These are phyloP conservation scores for Limanda limanda DNA, from an alignment of 2,113 vertebrate species.

Conservation along the genomic window DNA sequence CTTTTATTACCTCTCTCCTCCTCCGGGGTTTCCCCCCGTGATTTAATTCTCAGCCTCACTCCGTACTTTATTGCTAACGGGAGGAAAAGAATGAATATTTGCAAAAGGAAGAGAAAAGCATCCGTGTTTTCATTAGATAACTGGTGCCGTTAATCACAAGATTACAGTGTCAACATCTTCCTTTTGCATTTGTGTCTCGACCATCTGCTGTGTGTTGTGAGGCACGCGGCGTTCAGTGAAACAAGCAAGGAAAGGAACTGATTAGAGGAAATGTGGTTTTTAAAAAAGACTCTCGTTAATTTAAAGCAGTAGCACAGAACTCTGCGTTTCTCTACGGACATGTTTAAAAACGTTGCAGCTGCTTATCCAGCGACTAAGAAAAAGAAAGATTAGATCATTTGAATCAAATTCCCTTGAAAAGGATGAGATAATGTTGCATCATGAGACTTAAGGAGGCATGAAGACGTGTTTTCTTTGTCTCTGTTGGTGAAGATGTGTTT, in stretches of 20 bases:
- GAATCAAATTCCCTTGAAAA: slow-evolving; percentile 38
- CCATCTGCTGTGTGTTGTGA: slow-evolving; percentile 36
- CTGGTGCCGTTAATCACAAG: slow-evolving; percentile 36
- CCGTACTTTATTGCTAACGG: background rate
- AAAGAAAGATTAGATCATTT: slow-evolving; percentile 36
- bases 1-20: slow-evolving; percentile 11
- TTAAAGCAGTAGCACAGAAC: slow-evolving; percentile 21
- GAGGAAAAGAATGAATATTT: slow-evolving; percentile 9
- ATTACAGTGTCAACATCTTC: slow-evolving; percentile 51
- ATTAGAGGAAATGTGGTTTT: slow-evolving; percentile 48
- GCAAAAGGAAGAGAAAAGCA: slow-evolving; percentile 22
- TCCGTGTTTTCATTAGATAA: slow-evolving; percentile 41
- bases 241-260: slow-evolving; percentile 35
- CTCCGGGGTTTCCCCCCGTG: background rate
- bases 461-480: background rate
- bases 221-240: slow-evolving; percentile 2
- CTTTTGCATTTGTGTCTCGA: slow-evolving; percentile 34
- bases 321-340: slow-evolving; percentile 2
- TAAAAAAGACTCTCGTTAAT: slow-evolving; percentile 20
- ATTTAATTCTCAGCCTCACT: background rate
- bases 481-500: slow-evolving; percentile 1
- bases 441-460: slow-evolving; percentile 7
- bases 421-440: slow-evolving; percentile 35
- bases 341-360: too few relatives aligned
- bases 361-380: background rate